Evolutionary conservation across 1,140 invertebrate species (phyloP), one percentile per base, ranked within the genome.

Genomic region (Macrocentrus cingulum): DNA sequence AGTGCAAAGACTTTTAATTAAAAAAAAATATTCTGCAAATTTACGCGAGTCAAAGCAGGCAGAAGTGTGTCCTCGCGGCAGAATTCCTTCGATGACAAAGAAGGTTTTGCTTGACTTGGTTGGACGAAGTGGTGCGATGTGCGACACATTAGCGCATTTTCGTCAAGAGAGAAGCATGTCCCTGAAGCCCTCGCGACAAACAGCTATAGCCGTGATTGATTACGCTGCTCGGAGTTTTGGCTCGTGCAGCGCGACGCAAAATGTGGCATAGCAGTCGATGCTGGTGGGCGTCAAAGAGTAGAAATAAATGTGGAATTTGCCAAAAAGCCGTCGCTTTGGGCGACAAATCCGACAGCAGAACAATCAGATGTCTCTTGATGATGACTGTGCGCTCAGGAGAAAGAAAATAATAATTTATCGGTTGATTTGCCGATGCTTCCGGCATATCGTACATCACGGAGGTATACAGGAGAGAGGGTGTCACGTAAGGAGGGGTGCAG

Each of bases 211-310:
- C 63, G 70, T 79, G 77, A 79, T 77, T 79, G 76, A 79, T 79
- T 78, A 78, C 72, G 67, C 73, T 61, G 66, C 61, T 64, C 65
- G 68, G 66, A 72, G 71, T 77, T 76, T 77, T 70, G 71, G 71
- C 73, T 66, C 57, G n/a, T n/a, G n/a, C n/a, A n/a, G n/a, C n/a
- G n/a, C n/a, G n/a, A n/a, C 39, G 29, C 56, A n/a, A 36, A 44
- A 51, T 59, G 65, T 63, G 56, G 4, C 25, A 36, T 34, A 18
- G 36, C 70, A 65, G 68, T 69, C 71, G 72, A 72, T 67, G 61
- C 67, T 55, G 52, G 59, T 32, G 7, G 23, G 19, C 50, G 50
- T 39, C 2, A n/a, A 22, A 49, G 34, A 32, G 32, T 34, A 36
- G 15, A 4, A 56, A 48, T 20, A 46, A 45, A 56, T 34, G 18